Evolutionary conservation across 2,888 invertebrate species (phyloP), one percentile per base, ranked within the genome.

Genomic region (Sylvicola fuscatus): DNA sequence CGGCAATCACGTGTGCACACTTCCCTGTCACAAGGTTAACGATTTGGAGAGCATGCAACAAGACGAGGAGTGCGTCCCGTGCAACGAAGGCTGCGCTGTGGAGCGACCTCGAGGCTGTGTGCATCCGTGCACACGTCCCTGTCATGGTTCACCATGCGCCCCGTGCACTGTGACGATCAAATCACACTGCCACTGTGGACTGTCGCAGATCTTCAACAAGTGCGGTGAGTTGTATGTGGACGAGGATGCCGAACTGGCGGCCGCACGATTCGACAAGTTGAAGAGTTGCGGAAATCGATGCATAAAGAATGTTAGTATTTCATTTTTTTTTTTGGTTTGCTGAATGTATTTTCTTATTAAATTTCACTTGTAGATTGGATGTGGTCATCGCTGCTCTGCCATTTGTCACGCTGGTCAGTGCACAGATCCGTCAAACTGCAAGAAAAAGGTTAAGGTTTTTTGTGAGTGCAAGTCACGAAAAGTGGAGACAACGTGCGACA

Each of bases 391-490:
- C 6, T 87, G 86, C 51, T 60, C 66, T 27, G 61, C 70, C 6
- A 62, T 64, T 30, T 87, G 87, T 45, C 87, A 87, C 50, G 59
- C 72, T 0, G 82, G 80, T 1, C 47, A 53, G 1, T 89, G 87
- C 49, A 65, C 67, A 2, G 65, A 66, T 41, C 58, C 66, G 4
- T 72, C 76, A 40, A 52, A 59, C 1, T 92, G 92, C 50, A 70
- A 68, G 37, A 81, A 81, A 49, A 86, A 82, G 53, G 69, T 86
- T 0, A 81, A 79, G 53, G 56, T 84, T 0, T 63, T 67, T 38
- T 92, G 92, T 46, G 58, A 64, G 26, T 92, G 92, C 52, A 77
- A 77, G 44, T 68, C 78, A 39, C 56, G 80, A 6, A 84, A 78
- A 53, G 68, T 70, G 46, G 78, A 86, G 45, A 62, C 76, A 40